A percentile compares a stretch with the other conserved stretches of the same genome.
Evolutionary conservation across 2,113 vertebrate genomes (phyloP).

Genomic region (Alethe castanea): DNA sequence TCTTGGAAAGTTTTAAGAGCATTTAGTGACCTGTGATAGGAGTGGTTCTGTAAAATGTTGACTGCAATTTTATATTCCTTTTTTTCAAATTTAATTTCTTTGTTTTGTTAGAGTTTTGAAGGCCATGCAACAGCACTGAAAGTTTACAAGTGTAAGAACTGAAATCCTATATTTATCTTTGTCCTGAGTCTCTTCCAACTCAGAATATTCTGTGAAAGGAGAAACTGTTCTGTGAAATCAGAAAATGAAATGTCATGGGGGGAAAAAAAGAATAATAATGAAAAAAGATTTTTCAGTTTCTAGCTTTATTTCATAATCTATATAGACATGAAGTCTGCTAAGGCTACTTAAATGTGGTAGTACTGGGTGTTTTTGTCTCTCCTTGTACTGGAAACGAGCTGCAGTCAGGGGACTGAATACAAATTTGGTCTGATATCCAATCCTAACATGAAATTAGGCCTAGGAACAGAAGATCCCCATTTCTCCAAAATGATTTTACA

Average conservation of each 20-base stretch:
- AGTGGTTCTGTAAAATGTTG: neutral
- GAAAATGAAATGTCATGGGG: neutral
- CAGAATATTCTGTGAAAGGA: neutral
- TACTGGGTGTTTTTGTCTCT: neutral
- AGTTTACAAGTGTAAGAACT: neutral
- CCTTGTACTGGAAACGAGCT: neutral
- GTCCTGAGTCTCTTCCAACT: neutral
- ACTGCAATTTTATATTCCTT: neutral
- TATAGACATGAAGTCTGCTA: neutral
- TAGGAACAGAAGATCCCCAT: neutral
- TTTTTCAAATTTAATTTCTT: neutral
- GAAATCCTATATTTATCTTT: neutral
- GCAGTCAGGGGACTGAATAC: neutral
- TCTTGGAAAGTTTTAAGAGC: conserved; percentile 16
- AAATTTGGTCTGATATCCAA: neutral
- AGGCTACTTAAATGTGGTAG: neutral
- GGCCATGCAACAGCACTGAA: neutral
- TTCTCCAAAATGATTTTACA: neutral
- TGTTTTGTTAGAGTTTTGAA: neutral
- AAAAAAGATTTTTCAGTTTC: neutral
- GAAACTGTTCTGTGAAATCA: neutral
- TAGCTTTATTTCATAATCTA: neutral
- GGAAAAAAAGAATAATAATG: neutral
- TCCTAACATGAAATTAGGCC: neutral
- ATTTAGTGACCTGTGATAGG: neutral